Percentiles rank a stretch among this genome's conserved stretches.
Conservation (phyloP, 2,888 invertebrate genomes). For the Romanomermis culicivorax region DNA sequence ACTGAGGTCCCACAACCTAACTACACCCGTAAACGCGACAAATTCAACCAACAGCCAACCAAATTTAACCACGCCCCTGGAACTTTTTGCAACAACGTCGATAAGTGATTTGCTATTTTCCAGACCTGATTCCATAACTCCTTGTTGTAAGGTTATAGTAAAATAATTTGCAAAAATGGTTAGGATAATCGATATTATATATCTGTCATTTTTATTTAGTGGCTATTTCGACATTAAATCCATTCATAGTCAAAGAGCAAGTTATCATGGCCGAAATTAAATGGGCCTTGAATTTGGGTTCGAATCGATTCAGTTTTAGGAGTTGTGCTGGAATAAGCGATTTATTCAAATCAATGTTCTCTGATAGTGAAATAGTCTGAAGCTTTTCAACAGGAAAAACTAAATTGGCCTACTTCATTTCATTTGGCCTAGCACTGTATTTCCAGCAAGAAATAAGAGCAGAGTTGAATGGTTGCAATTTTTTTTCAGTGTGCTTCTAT, state of each 20-base stretch:
- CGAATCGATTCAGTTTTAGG: neutral
- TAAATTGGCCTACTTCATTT: slow-evolving; percentile 10
- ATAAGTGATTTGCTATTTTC: too few species aligned
- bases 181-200: too few species aligned
- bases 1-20: too few species aligned
- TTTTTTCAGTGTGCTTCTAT: slow-evolving; percentile 15
- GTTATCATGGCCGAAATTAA: neutral
- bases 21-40: too few species aligned
- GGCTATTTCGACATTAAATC: too few species aligned
- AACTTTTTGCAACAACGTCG: too few species aligned
- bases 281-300: neutral
- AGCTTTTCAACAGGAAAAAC: neutral
- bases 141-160: too few species aligned
- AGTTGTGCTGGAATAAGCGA: neutral
- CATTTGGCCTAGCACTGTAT: slow-evolving; percentile 14
- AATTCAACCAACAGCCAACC: too few species aligned
- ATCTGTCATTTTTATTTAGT: too few species aligned
- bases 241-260: neutral
- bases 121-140: too few species aligned
- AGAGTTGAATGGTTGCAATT: slow-evolving; percentile 7
- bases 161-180: too few species aligned
- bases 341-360: slow-evolving; percentile 8
- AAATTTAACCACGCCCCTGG: too few species aligned
- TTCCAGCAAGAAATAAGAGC: slow-evolving; percentile 11
- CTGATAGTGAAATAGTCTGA: slow-evolving; percentile 11